Evolutionary conservation across 2,888 invertebrate species (phyloP), one percentile per base, ranked within the genome.

Genomic region (Incurvaria masculella): DNA sequence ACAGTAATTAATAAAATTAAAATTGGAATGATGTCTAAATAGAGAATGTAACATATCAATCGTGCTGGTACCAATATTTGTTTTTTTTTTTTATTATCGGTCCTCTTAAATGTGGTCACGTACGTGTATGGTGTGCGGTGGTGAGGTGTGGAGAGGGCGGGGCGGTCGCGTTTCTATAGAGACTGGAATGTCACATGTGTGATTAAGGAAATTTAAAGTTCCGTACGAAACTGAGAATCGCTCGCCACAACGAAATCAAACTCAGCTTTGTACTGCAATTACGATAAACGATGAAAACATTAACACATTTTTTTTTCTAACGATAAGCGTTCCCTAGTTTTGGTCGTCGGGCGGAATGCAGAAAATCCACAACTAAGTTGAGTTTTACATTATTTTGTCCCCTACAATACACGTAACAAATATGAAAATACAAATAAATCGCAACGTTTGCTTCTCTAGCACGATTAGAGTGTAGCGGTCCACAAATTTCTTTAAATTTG

Each of bases 281-380:
- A n/a, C n/a, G n/a, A n/a, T 57, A 58, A 58, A 59, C 21, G 21
- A 41, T 58, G 55, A 59, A 59, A 57, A 58, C 59, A 41, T 49
- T 52, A 50, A 52, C 44, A 48, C 42, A 59, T 60, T 58, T 64
- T 60, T 58, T 64, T 66, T 66, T 62, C 66, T 67, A 69, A 69
- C 58, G 61, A 69, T 68, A 66, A 68, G 64, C 67, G 58, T 71
- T 70, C 62, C 73, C 68, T 68, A 68, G 67, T 72, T 76, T 75
- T 73, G 75, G 76, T 78, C 79, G 70, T 75, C 75, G 76, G 76
- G 78, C 76, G 79, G 79, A 79, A 79, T 79, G 79, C 79, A 75
- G 74, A 76, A 50, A 73, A 76, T 76, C 79, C 79, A 78, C 78
- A 79, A 79, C 76, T 75, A 76, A 71, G 75, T 75, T 75, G 75